Base-by-base conservation (phyloP, 2,113 vertebrate species). In the Hiodon tergisus region DNA sequence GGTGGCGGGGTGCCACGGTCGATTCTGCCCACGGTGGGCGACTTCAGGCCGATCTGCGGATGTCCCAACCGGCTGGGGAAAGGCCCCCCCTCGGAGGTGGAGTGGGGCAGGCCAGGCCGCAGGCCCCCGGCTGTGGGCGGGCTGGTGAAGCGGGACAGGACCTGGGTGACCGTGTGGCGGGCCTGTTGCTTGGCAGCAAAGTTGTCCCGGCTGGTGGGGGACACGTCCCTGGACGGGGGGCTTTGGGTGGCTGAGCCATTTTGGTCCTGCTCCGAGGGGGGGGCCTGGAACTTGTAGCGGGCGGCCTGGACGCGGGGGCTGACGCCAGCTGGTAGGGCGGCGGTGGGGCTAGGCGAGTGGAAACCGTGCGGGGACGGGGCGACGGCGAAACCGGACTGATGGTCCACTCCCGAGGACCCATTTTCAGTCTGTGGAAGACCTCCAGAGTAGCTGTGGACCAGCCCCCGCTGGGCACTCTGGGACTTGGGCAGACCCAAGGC, bases 1-100 rank as follows among this genome's bases (percentile, higher is more conserved):
- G 97, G 97, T 62, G 96, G 97, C 79, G 97, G 97, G 81, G 97
- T 98, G 83, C 96, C 97, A 86, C 97, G 88, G 88, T 99, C 97
- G 76, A 98, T 95, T 84, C 97, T 87, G 74, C 94, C 90, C 74
- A 87, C 92, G 0, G 91, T 90, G 1, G 96, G 94, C 62, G 96
- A 94, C 89, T 98, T 99, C 84, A 96, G 78, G 82, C 90, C 91
- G 46, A 90, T 91, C 46, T 90, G 91, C 48, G 82, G 80, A 69
- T 92, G 90, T 80, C 87, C 84, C 76, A 90, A 82, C 52, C 85
- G 93, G 80, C 92, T 89, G 74, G 86, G 91, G 76, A 86, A 92
- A 79, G 88, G 91, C 81, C 93, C 92, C 11, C 72, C 89, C 5
- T 97, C 96, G 75, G 81, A 63, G n/a, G 71, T 73, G 0, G 87